Conservation (phyloP, 2,113 vertebrate species). For the Globicephala melas region DNA sequence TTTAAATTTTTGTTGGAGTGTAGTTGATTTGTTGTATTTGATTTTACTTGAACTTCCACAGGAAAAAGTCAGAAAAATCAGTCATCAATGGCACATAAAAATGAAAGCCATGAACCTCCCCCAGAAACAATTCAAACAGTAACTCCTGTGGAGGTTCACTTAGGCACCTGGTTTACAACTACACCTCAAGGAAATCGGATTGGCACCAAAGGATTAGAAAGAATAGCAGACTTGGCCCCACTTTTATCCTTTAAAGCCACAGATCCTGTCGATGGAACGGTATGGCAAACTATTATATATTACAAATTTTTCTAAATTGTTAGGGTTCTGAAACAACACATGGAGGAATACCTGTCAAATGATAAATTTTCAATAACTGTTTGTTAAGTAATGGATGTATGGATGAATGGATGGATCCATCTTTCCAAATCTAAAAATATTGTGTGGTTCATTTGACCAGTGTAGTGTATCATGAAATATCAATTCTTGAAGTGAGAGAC, state of each 20-base stretch:
- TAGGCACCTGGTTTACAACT: slow-evolving; percentile 91
- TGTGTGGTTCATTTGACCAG: neutral
- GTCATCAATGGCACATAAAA: slow-evolving; percentile 31
- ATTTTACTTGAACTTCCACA: slow-evolving; percentile 51
- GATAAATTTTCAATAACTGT: neutral
- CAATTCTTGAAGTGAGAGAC: neutral
- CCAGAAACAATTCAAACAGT: neutral
- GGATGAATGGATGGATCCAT: neutral
- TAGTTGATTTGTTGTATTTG: neutral
- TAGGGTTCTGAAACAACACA: neutral
- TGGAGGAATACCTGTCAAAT: neutral
- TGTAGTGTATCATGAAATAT: neutral
- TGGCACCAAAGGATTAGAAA: slow-evolving; percentile 83
- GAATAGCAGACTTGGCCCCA: slow-evolving; percentile 74
- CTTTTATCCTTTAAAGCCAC: slow-evolving; percentile 85
- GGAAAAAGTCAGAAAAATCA: slow-evolving; percentile 70
- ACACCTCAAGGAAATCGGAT: slow-evolving; percentile 87
- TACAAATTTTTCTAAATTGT: neutral
- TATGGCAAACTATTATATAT: slow-evolving; percentile 64
- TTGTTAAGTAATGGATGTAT: neutral
- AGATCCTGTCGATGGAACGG: slow-evolving; percentile 88
- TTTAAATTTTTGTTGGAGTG: too few species aligned
- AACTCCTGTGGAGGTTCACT: slow-evolving; percentile 7
- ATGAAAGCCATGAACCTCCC: slow-evolving; percentile 61
- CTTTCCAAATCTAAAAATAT: slow-evolving; percentile 16